A percentile compares a stretch with the other conserved stretches of the same genome.
Conservation (phyloP, 2,113 vertebrate species). For the Indicator maculatus region DNA sequence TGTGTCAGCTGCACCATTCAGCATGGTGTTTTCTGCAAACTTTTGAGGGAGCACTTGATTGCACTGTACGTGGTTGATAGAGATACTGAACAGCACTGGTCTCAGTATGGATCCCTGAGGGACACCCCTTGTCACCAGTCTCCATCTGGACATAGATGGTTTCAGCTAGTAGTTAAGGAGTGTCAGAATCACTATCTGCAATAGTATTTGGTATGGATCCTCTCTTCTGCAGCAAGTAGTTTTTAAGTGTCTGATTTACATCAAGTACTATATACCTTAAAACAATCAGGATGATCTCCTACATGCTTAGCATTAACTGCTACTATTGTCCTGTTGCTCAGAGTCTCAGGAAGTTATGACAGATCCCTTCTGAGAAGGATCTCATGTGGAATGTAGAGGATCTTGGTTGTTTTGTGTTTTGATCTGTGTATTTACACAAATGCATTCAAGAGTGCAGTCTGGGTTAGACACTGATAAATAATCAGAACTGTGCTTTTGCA, state of each 20-base stretch:
- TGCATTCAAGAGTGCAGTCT: not conserved
- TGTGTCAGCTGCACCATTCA: not conserved
- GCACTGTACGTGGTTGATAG: not conserved
- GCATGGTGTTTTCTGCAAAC: not conserved
- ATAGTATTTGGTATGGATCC: accelerated
- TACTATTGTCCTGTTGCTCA: not conserved
- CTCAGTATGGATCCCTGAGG: not conserved
- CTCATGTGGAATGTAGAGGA: not conserved
- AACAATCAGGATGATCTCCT: not conserved
- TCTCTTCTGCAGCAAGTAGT: not conserved
- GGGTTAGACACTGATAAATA: not conserved
- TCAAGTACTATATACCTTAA: not conserved
- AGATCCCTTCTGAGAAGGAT: not conserved
- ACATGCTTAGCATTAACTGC: not conserved
- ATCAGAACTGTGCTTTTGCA: not conserved
- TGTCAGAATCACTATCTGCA: accelerated
- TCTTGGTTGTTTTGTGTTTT: not conserved
- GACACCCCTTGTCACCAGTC: not conserved
- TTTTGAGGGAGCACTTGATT: not conserved
- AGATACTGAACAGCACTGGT: not conserved
- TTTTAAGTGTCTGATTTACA: not conserved
- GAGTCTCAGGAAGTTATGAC: not conserved
- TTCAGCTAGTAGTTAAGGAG: too few relatives aligned
- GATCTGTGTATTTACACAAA: not conserved
- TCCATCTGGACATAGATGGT: not conserved